Conservation (phyloP, 1,140 invertebrate species). For the Hylyphantes graminicola region DNA sequence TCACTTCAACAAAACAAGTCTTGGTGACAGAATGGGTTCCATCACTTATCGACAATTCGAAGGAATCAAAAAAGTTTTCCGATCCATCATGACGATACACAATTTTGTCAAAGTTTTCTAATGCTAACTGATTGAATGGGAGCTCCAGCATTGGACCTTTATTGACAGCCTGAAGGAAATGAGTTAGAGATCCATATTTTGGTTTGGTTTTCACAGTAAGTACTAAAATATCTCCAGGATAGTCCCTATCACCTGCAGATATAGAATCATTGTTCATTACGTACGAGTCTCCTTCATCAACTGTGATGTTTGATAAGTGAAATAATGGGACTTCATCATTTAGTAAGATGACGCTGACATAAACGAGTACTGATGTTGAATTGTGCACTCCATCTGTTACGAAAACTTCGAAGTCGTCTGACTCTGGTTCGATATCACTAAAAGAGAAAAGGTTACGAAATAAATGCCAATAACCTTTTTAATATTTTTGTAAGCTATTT, state of each 20-base stretch:
- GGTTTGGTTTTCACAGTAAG: conserved; percentile 40
- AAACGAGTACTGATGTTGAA: conserved; percentile 48
- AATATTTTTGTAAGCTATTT: not conserved
- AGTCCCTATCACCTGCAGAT: conserved; percentile 45
- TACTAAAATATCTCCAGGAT: conserved; percentile 50
- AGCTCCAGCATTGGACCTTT: conserved; percentile 48
- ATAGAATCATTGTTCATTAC: conserved; percentile 39
- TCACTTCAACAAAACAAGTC: conserved; percentile 37
- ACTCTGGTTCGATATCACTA: conserved; percentile 55
- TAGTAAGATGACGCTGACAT: conserved; percentile 43
- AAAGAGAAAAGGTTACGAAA: conserved; percentile 14
- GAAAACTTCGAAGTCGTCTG: conserved; percentile 55
- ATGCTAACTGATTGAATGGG: conserved; percentile 43
- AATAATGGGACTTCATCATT: conserved; percentile 58
- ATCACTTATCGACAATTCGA: conserved; percentile 48
- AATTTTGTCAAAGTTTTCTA: conserved; percentile 56
- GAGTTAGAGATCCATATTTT: conserved; percentile 32
- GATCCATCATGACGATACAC: conserved; percentile 52
- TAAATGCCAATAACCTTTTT: not conserved
- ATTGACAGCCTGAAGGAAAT: conserved; percentile 40
- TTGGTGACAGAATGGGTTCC: conserved; percentile 26
- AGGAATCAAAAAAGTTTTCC: conserved; percentile 46
- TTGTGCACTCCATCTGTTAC: conserved; percentile 57
- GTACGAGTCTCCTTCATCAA: conserved; percentile 33
- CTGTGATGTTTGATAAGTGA: conserved; percentile 39